Base-by-base conservation (phyloP, 1,140 invertebrate genomes). In the Asbolus verrucosus region DNA sequence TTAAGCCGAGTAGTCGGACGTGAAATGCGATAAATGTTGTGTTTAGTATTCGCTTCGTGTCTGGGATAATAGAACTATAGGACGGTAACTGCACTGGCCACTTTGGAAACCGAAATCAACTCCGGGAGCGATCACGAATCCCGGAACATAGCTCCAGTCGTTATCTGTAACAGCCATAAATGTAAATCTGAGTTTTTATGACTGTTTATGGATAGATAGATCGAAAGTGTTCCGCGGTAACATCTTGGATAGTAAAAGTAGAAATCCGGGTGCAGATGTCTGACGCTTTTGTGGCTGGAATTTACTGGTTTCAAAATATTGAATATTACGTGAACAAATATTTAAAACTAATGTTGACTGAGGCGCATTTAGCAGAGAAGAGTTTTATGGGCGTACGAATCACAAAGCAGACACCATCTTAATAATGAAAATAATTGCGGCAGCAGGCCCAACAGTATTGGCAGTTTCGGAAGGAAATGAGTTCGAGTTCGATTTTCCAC, bases 401-500 rank as follows among this genome's bases (percentile, higher is more conserved):
- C n/a, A 6, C 41, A 41, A 14, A 41, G 13, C 15, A 15, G 11
- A 41, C 39, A 43, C 5, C 16, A 46, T 43, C 41, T 9, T n/a
- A n/a, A n/a, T n/a, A n/a, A 36, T 4, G 2, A 24, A 54, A 54
- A 54, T 54, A 54, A 54, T 27, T 54, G 18, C 46, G n/a, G 13
- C 15, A 14, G 11, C 4, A 38, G 33, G 11, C 24, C 3, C 24
- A 8, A 27, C 24, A 38, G 2, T 14, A 3, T 9, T 9, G 46
- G 19, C 1, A 54, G 9, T 0, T 11, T 54, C 21, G 2, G 11
- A 1, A 54, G 21, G 46, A 54, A 54, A 54, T 27, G 19, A 24
- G 46, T 54, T 54, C 46, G 19, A 14, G 24, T 54, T 54, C 46
- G 46, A 54, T 54, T 54, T 54, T 54, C 46, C 46, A 27, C 46